Conservation (phyloP, 1,140 invertebrate genomes). For the Eumaeus atala region DNA sequence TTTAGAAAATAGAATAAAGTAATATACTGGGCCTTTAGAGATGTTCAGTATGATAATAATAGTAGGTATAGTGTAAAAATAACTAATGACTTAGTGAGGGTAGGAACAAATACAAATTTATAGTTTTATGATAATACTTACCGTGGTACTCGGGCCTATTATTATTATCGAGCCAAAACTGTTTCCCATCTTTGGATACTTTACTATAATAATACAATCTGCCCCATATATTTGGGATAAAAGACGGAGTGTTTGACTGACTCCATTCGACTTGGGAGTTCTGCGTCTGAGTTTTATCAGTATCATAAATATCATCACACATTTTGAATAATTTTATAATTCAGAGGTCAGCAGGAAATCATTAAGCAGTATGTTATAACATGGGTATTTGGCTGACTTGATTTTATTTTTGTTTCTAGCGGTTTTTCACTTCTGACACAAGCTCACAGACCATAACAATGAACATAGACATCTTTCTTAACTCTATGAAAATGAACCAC, state of each 20-base stretch:
- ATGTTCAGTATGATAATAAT: background rate
- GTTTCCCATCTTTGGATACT: conserved; percentile 34
- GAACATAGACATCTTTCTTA: background rate
- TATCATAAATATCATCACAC: conserved; percentile 47
- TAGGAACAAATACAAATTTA: too few relatives aligned
- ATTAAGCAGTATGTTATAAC: too few relatives aligned
- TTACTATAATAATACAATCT: conserved; percentile 46
- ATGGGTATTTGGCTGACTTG: too few relatives aligned
- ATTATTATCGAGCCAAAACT: conserved; percentile 40
- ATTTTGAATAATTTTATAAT: conserved; percentile 28
- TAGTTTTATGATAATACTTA: conserved; percentile 23
- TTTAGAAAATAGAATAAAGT: background rate
- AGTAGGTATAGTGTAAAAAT: too few relatives aligned
- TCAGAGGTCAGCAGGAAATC: background rate
- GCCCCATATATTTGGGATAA: conserved; percentile 67
- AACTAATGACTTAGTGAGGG: too few relatives aligned
- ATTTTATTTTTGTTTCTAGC: conserved; percentile 6
- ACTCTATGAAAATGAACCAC: too few relatives aligned
- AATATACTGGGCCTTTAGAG: background rate
- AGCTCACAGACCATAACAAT: background rate
- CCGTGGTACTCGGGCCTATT: conserved; percentile 53
- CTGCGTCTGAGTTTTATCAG: conserved; percentile 61
- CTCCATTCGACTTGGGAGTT: conserved; percentile 68
- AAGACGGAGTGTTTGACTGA: conserved; percentile 48
- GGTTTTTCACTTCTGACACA: background rate